Conservation (phyloP, 2,888 invertebrate genomes). For the Epistrophe eligans region DNA sequence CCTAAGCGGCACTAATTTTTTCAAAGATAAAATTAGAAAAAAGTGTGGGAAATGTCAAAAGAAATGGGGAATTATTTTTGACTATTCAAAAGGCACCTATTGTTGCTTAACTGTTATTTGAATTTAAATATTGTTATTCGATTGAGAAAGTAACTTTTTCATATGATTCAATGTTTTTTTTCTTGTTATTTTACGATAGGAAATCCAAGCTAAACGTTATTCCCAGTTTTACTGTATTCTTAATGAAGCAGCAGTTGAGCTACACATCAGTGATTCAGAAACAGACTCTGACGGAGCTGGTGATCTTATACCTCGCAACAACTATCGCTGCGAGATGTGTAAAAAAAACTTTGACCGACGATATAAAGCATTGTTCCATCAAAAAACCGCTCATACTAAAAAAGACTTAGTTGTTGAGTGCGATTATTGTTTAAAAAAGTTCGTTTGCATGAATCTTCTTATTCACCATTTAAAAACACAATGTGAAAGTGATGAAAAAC, state of each 20-base stretch:
- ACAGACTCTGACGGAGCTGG: slow-evolving; percentile 69
- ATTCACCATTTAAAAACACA: slow-evolving; percentile 76
- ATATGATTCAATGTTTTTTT: not conserved
- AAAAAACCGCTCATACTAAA: slow-evolving; percentile 66
- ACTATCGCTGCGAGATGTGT: slow-evolving; percentile 74
- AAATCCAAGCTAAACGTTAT: slow-evolving; percentile 74
- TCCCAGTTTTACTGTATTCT: slow-evolving; percentile 77
- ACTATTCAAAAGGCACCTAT: too few species aligned
- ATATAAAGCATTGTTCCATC: slow-evolving; percentile 76
- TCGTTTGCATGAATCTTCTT: slow-evolving; percentile 71
- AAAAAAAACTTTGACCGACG: slow-evolving; percentile 73
- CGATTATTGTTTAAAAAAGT: slow-evolving; percentile 70
- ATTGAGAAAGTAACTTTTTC: too few species aligned
- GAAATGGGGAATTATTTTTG: too few species aligned
- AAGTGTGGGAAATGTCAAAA: too few species aligned
- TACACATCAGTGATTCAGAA: slow-evolving; percentile 76
- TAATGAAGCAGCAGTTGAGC: slow-evolving; percentile 71
- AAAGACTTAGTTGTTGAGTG: slow-evolving; percentile 58
- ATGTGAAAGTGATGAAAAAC: slow-evolving; percentile 76
- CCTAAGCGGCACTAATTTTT: too few species aligned
- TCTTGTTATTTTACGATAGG: slow-evolving; percentile 18
- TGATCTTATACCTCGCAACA: slow-evolving; percentile 70
- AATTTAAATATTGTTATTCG: too few species aligned
- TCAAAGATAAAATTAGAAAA: too few species aligned
- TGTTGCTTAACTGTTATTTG: too few species aligned